Conservation (phyloP, 1,140 invertebrate genomes). For the Reticulitermes speratus region DNA sequence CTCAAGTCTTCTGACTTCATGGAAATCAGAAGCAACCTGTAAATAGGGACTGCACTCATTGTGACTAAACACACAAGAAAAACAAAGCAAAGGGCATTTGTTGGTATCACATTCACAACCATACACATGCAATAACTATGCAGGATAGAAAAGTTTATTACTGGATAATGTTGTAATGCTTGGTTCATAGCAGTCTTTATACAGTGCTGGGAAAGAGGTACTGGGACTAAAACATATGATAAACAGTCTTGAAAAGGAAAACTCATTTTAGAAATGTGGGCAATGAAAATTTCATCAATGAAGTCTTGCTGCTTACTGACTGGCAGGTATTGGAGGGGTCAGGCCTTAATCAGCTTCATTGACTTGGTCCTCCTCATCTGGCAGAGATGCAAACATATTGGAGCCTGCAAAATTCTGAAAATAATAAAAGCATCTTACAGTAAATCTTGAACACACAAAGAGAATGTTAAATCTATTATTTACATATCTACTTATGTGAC, state of each 20-base stretch:
- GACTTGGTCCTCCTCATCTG: conserved; percentile 23
- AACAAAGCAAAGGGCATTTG: not conserved
- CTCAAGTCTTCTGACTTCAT: too few relatives aligned
- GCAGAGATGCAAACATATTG: conserved; percentile 27
- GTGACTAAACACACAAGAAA: not conserved
- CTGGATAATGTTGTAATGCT: not conserved
- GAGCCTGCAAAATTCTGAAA: conserved; percentile 29
- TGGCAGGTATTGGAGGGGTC: not conserved
- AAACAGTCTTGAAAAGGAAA: not conserved
- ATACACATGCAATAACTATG: not conserved
- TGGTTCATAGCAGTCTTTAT: not conserved
- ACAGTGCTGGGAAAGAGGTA: not conserved
- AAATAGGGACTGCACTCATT: not conserved
- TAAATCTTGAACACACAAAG: not conserved
- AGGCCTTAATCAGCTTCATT: not conserved
- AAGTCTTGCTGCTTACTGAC: not conserved
- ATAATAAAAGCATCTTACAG: not conserved
- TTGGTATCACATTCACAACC: not conserved
- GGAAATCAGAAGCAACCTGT: too few relatives aligned
- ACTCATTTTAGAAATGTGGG: not conserved
- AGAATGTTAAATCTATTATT: not conserved
- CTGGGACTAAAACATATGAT: not conserved
- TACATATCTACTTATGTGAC: not conserved
- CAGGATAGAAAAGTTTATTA: not conserved
- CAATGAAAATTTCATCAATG: not conserved